Conservation (phyloP, 2,113 vertebrate species). For the Clarias gariepinus region DNA sequence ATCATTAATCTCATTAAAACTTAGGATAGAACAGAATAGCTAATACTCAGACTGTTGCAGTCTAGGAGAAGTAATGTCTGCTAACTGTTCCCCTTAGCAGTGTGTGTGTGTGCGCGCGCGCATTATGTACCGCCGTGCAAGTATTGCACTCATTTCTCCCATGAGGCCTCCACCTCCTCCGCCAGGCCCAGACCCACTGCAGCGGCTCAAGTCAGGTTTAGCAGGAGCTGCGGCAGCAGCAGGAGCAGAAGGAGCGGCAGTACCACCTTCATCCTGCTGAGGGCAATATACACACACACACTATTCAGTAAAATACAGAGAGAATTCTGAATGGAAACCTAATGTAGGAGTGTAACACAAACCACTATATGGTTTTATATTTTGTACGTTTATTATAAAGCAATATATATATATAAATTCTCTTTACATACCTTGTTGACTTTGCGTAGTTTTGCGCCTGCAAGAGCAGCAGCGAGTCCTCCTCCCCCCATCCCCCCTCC, state of each 20-base stretch:
- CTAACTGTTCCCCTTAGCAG: not conserved
- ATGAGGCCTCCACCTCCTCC: conserved; percentile 79
- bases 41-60: not conserved
- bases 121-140: conserved; percentile 81
- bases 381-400: not conserved
- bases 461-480: conserved; percentile 81
- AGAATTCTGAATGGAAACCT: not conserved
- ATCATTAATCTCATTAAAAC: not conserved
- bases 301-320: not conserved
- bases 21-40: too few species aligned
- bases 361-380: too few species aligned
- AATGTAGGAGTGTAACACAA: not conserved
- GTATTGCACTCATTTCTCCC: conserved; percentile 91
- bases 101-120: too few species aligned
- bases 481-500: conserved; percentile 59
- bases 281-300: conserved; percentile 56
- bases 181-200: conserved; percentile 66
- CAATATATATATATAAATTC: too few species aligned
- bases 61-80: not conserved
- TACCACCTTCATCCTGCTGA: conserved; percentile 74
- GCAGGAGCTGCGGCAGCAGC: conserved; percentile 50
- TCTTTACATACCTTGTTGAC: conserved; percentile 74
- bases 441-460: conserved; percentile 86
- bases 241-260: conserved; percentile 58
- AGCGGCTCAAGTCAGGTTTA: conserved; percentile 73